phyloP scores from a whole-genome alignment of 2,888 invertebrate genomes.

The Dicyrtomina minuta region DNA sequence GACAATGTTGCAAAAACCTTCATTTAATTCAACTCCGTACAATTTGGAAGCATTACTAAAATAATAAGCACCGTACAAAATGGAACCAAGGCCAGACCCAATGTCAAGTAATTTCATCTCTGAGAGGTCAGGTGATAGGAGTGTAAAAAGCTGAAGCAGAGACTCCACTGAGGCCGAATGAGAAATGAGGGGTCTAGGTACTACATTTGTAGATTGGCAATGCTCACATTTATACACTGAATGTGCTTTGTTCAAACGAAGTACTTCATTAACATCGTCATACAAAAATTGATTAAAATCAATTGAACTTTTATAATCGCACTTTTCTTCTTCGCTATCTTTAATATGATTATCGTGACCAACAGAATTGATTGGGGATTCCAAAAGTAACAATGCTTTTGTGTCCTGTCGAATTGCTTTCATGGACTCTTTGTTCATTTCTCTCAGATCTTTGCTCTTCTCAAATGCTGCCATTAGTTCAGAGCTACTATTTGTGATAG shows the following conservation, averaged over 20 bases:
- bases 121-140: conserved; percentile 12
- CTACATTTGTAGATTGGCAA: background rate
- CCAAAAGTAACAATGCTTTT: background rate
- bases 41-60: conserved; percentile 17
- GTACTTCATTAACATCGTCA: background rate
- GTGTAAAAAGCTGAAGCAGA: conserved; percentile 20
- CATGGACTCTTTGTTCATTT: conserved; percentile 1
- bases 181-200: conserved; percentile 9
- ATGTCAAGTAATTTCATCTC: conserved; percentile 13
- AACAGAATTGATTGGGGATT: background rate
- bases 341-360: no score
- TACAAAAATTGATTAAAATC: conserved; percentile 15
- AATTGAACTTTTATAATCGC: no score
- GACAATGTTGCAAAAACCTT: background rate
- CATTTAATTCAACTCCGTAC: conserved; percentile 19
- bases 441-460: background rate
- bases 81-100: conserved; percentile 16
- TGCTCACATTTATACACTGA: conserved; percentile 11
- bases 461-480: background rate
- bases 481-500: background rate
- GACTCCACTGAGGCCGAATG: conserved; percentile 29
- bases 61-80: conserved; percentile 22
- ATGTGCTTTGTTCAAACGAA: background rate
- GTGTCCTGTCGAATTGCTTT: background rate
- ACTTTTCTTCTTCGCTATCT: background rate